Percentiles rank a stretch among this genome's conserved stretches.
These are phyloP conservation scores for Caiman crocodilus DNA, from an alignment of 2,797 vertebrate species.

Conservation along the genomic window DNA sequence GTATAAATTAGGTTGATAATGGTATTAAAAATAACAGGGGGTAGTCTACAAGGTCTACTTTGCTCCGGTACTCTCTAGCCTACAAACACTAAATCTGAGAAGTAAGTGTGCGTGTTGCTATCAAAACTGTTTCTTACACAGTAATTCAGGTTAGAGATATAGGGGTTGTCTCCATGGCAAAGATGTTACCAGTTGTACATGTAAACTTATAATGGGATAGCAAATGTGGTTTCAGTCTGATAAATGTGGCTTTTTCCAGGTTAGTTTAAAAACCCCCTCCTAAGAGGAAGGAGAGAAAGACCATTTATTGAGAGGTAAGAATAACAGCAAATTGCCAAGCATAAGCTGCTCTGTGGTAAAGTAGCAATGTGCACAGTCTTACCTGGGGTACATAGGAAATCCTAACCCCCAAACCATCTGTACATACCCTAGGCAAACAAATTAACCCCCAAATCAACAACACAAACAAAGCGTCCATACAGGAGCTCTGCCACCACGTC, in stretches of 20 bases:
- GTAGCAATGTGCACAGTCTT: no score
- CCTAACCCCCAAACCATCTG: no score
- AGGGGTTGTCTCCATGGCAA: slow-evolving; percentile 19
- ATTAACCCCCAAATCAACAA: neutral
- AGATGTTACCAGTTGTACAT: slow-evolving; percentile 37
- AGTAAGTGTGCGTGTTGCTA: no score
- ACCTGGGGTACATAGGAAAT: no score
- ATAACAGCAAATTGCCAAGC: no score
- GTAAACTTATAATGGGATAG: slow-evolving; percentile 13
- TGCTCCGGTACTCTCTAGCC: neutral
- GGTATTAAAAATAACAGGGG: no score
- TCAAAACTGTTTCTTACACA: slow-evolving; percentile 23
- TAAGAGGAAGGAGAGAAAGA: neutral
- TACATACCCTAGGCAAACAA: neutral
- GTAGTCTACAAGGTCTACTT: no score
- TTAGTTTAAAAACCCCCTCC: neutral
- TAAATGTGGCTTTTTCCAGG: neutral
- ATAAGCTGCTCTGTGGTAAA: no score
- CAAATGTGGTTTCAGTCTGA: neutral
- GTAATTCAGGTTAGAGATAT: slow-evolving; percentile 71
- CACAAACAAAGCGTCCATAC: no score
- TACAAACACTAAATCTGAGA: neutral
- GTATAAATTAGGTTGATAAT: no score
- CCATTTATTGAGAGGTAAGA: no score
- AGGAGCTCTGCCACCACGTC: neutral